Percentiles rank a stretch among this genome's conserved stretches.
These are phyloP conservation scores for Brassicogethes aeneus DNA, from an alignment of 2,888 invertebrate species.

Conservation along the genomic window DNA sequence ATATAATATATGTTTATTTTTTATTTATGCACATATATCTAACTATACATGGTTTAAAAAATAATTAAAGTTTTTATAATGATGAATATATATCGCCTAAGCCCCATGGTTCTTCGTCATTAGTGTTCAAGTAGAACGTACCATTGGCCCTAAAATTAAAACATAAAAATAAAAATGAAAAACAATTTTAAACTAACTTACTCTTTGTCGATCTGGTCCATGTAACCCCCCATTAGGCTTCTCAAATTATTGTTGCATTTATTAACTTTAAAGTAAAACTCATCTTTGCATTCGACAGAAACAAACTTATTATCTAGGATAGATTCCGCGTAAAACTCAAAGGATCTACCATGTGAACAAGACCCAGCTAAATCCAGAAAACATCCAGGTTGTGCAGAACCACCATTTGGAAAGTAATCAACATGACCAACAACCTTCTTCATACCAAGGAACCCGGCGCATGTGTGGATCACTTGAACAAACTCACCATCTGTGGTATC, in stretches of 20 bases:
- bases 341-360: conserved; percentile 42
- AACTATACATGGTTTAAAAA: too few relatives aligned
- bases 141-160: conserved; percentile 42
- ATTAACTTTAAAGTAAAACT: conserved; percentile 7
- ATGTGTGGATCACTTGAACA: conserved; percentile 35
- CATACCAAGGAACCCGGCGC: conserved; percentile 17
- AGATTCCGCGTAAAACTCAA: conserved; percentile 41
- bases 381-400: conserved; percentile 33
- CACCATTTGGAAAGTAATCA: conserved; percentile 37
- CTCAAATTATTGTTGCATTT: conserved; percentile 14
- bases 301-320: conserved; percentile 21
- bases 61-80: too few relatives aligned
- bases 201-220: conserved; percentile 11
- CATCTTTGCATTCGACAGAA: conserved; percentile 13
- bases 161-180: conserved; percentile 1
- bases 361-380: conserved; percentile 25
- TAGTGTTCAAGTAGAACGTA: conserved; percentile 53
- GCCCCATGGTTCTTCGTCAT: conserved; percentile 46
- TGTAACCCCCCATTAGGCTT: conserved; percentile 15
- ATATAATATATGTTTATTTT: too few relatives aligned
- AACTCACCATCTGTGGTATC: conserved; percentile 30
- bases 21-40: too few relatives aligned
- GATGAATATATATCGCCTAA: too few relatives aligned
- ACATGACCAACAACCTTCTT: conserved; percentile 27
- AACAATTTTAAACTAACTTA: conserved; percentile 7